Conservation (phyloP, 37 sponge, comb jelly and placozoan species). For the Axinella damicornis region DNA sequence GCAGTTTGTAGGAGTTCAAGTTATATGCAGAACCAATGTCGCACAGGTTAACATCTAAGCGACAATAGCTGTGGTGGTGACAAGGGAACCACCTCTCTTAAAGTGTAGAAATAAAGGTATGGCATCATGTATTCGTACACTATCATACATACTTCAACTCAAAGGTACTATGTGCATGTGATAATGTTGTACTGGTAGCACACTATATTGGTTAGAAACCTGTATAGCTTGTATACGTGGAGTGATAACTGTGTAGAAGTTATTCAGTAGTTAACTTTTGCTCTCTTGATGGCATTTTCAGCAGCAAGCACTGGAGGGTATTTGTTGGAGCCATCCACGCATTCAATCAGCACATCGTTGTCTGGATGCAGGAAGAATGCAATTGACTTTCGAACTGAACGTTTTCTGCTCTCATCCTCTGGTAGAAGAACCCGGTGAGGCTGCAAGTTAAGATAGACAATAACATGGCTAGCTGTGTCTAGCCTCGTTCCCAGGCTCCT, state of each 20-base stretch:
- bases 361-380: conserved; percentile 85
- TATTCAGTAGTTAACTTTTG: conserved; percentile 23
- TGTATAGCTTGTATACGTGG: conserved; percentile 6
- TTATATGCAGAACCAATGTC: no score
- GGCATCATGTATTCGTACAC: no score
- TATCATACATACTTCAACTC: no score
- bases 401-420: conserved; percentile 17
- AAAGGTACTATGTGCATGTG: no score
- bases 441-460: conserved; percentile 18
- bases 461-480: no score
- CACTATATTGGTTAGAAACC: neutral
- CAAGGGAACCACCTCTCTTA: no score
- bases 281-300: conserved; percentile 14
- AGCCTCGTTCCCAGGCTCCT: no score
- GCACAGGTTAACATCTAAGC: no score
- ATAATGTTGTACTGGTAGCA: neutral
- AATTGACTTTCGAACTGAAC: conserved; percentile 55
- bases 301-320: conserved; percentile 73
- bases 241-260: neutral
- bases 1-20: no score
- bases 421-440: conserved; percentile 79
- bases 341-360: conserved; percentile 53
- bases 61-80: no score
- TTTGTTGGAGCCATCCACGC: conserved; percentile 79
- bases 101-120: no score